Percentiles rank a stretch among this genome's conserved stretches.
Evolutionary conservation across 2,888 invertebrate species (phyloP).

Genomic region (Rhabditoides inermis): DNA sequence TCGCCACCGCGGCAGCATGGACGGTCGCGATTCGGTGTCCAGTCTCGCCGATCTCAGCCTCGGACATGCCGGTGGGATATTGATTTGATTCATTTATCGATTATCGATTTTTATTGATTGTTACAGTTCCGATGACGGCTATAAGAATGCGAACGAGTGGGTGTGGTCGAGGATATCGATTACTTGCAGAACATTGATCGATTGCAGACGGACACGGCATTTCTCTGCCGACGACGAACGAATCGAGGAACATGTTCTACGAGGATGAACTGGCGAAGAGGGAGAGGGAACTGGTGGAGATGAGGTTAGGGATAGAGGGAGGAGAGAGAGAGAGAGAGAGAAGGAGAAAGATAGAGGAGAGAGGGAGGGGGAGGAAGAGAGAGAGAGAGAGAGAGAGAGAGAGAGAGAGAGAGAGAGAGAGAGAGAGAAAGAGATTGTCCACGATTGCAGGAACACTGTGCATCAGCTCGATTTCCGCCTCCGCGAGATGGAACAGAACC

Average conservation of each 20-base stretch:
- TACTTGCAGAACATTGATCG: no score
- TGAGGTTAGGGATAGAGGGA: conserved; percentile 31
- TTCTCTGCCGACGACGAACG: conserved; percentile 15
- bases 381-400: no score
- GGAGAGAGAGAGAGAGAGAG: no score
- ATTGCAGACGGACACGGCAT: conserved; percentile 6
- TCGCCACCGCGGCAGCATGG: not conserved
- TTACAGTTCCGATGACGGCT: not conserved
- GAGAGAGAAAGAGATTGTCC: not conserved
- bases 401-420: no score
- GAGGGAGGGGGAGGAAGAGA: no score
- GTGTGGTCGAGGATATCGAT: no score
- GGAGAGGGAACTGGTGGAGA: conserved; percentile 59
- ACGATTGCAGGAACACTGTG: conserved; percentile 64
- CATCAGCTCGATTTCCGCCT: conserved; percentile 59
- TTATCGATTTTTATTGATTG: conserved; percentile 3
- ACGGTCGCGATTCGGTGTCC: not conserved
- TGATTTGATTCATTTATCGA: conserved; percentile 7
- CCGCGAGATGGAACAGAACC: conserved; percentile 58
- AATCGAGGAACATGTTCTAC: conserved; percentile 36
- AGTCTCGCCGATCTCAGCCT: not conserved
- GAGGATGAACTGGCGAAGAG: conserved; percentile 67
- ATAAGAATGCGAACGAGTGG: no score
- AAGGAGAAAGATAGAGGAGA: no score
- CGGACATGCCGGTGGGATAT: not conserved